Base-by-base conservation (phyloP, 2,888 invertebrate species). In the Minunthozetes semirufus region DNA sequence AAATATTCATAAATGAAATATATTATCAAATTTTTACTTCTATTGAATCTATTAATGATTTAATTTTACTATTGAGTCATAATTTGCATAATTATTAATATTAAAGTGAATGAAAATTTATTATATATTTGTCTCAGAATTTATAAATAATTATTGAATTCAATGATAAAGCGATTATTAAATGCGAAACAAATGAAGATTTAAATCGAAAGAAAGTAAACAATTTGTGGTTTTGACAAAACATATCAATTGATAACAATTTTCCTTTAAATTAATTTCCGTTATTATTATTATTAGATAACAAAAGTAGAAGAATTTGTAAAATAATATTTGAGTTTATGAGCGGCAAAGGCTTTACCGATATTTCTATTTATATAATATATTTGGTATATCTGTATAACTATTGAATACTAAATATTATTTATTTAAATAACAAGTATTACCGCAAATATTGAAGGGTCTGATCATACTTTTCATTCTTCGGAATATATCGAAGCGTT, bases 221-320 rank as follows among this genome's bases (percentile, higher is more conserved):
- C 9, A 29, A 63, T 63, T 66, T 66, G 33, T 29, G 66, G 33
- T 66, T 33, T 66, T 29, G 63, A 63, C 13, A n/a, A 66, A 38
- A 66, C 66, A 66, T 66, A 66, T 66, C 66, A 66, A 66, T 38
- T 66, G 48, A 53, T 5, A 1, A 17, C 27, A 27, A 61, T 27
- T 61, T 61, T 61, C 27, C 29, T 61, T 61, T 61, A 15, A 61
- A 22, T 61, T 27, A 22, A 61, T 61, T 61, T 61, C 61, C 61
- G 61, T 27, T 61, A 22, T 22, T 19, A 19, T 42, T 9, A 42
- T 13, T 48, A 9, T 48, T n/a, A n/a, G n/a, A n/a, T n/a, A 19
- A 19, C 19, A 19, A 53, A 2, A 53, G n/a, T 53, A 17, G 53
- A 53, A 53, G 6, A 19, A 19, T n/a, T 19, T 53, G 53, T 19